Percentiles rank a stretch among this genome's conserved stretches.
Evolutionary conservation across 1,140 invertebrate species (phyloP).

Genomic region (Drosophila pallidifrons): DNA sequence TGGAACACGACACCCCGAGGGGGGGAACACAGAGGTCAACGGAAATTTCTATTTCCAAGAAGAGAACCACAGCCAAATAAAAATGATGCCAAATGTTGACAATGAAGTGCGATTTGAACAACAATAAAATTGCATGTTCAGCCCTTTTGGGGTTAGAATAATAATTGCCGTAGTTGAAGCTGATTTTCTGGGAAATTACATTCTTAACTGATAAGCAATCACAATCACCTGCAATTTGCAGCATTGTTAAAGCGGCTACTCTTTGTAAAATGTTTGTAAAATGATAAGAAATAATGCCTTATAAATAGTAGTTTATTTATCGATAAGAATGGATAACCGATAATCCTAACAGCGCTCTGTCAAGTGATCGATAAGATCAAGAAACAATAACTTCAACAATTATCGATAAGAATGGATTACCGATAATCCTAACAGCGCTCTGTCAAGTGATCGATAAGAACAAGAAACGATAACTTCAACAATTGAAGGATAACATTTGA

Average conservation of each 20-base stretch:
- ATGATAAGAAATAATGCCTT: neutral
- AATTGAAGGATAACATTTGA: no score
- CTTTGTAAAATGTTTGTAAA: neutral
- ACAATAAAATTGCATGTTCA: slow-evolving; percentile 13
- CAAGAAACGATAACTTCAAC: no score
- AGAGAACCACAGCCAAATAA: slow-evolving; percentile 21
- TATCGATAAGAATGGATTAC: no score
- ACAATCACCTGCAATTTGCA: neutral
- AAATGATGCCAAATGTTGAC: slow-evolving; percentile 48
- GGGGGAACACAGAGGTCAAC: slow-evolving; percentile 46
- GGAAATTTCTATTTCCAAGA: slow-evolving; percentile 57
- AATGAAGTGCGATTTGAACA: slow-evolving; percentile 14
- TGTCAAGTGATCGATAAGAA: no score
- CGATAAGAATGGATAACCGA: no score
- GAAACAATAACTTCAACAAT: no score
- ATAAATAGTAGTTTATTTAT: no score
- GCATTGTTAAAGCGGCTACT: no score
- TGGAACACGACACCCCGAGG: slow-evolving; percentile 62
- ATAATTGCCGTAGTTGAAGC: neutral
- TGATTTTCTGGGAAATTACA: slow-evolving; percentile 3
- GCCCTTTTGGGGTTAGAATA: neutral
- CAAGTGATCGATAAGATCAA: no score
- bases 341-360: no score
- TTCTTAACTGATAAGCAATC: neutral
- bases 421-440: no score